Percentiles rank a stretch among this genome's conserved stretches.
Evolutionary conservation across 2,113 vertebrate genomes (phyloP).

Genomic region (Cyanoliseus patagonus): DNA sequence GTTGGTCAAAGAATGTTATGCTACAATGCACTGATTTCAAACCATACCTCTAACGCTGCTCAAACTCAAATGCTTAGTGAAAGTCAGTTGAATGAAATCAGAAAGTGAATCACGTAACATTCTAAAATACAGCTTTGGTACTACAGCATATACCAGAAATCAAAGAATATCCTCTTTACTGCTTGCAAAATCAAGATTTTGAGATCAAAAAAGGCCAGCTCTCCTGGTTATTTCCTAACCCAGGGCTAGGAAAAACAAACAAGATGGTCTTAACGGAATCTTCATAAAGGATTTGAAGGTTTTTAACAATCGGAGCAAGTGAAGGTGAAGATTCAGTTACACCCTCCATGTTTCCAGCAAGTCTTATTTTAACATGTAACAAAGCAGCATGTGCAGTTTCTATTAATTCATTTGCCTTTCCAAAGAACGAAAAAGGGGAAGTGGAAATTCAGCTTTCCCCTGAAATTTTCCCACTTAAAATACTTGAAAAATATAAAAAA

Average conservation of each 20-base stretch:
- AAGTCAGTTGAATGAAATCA: background rate
- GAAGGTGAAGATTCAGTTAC: background rate
- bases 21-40: background rate
- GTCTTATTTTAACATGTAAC: background rate
- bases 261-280: background rate
- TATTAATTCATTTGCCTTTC: background rate
- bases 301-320: background rate
- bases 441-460: background rate
- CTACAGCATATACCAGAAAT: background rate
- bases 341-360: background rate
- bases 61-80: background rate
- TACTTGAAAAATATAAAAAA: background rate
- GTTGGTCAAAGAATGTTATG: background rate
- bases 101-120: background rate
- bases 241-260: background rate
- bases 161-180: background rate
- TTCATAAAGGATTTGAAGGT: background rate
- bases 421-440: background rate
- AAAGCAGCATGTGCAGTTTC: background rate
- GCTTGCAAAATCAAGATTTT: background rate
- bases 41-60: background rate
- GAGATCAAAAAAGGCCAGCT: background rate
- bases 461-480: background rate
- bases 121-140: background rate
- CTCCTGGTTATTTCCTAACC: background rate